Conservation (phyloP, 2,113 vertebrate species). For the Megatriorchis doriae region DNA sequence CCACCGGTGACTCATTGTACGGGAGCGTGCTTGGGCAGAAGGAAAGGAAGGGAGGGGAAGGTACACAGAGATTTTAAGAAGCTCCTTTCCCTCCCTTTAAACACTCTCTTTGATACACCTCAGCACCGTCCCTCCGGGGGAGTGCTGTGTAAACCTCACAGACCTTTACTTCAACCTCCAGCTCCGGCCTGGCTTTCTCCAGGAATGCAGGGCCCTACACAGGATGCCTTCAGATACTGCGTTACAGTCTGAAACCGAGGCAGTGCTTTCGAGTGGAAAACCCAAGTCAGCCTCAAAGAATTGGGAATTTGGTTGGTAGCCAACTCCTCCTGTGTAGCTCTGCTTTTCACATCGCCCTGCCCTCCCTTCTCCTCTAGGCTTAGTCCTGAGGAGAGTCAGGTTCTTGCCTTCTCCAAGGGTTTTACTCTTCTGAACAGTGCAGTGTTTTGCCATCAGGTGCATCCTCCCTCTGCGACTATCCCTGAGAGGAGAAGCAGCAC, state of each 20-base stretch:
- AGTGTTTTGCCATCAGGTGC: not conserved
- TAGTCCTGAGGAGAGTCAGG: not conserved
- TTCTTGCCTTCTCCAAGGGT: not conserved
- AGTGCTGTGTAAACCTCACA: not conserved
- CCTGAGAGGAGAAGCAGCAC: not conserved
- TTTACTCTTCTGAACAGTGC: not conserved
- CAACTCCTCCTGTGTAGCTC: constrained; percentile 16
- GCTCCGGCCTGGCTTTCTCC: not conserved
- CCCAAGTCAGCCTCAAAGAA: constrained; percentile 47
- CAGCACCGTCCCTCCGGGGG: not conserved
- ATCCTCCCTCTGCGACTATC: not conserved
- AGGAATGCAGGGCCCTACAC: constrained; percentile 2
- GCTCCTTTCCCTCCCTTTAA: constrained; percentile 1
- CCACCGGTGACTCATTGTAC: not conserved
- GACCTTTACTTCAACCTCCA: not conserved
- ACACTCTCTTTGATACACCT: constrained; percentile 33
- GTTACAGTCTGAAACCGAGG: constrained; percentile 10
- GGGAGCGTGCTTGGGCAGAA: not conserved
- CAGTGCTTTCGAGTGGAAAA: constrained; percentile 44
- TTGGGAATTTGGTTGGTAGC: constrained; percentile 10
- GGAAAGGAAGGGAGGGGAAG: constrained; percentile 38
- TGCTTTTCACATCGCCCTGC: not conserved
- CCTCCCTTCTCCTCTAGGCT: not conserved
- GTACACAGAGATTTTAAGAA: not conserved
- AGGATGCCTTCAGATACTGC: constrained; percentile 29